These are phyloP conservation scores for Karalla daura DNA, from an alignment of 2,797 vertebrate genomes.

Conservation along the genomic window DNA sequence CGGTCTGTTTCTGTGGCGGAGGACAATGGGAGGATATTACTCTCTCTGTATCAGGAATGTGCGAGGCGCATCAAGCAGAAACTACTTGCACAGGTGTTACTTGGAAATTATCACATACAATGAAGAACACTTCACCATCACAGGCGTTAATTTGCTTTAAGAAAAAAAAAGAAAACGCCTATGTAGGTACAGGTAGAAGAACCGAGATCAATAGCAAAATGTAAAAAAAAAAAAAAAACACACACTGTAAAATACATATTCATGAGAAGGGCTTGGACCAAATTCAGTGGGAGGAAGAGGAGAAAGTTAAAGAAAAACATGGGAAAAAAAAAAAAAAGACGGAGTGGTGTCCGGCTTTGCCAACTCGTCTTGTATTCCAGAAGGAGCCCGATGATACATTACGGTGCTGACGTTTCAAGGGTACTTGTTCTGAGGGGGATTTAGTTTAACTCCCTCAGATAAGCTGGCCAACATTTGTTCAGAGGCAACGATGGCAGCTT, in stretches of 20 bases:
- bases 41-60: neutral
- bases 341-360: conserved; percentile 45
- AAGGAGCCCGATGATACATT: conserved; percentile 76
- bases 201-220: conserved; percentile 29
- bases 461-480: conserved; percentile 74
- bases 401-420: conserved; percentile 78
- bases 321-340: conserved; percentile 18
- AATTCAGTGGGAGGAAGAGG: conserved; percentile 45
- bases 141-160: conserved; percentile 65
- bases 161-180: neutral
- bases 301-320: neutral
- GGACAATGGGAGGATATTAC: conserved; percentile 27
- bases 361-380: conserved; percentile 77
- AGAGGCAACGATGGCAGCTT: conserved; percentile 41
- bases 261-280: conserved; percentile 65
- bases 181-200: conserved; percentile 42
- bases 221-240: no score
- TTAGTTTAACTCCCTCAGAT: conserved; percentile 76
- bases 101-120: conserved; percentile 59
- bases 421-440: conserved; percentile 72
- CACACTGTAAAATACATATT: conserved; percentile 72
- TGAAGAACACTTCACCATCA: conserved; percentile 56
- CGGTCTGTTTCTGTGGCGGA: neutral
- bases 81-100: conserved; percentile 51
- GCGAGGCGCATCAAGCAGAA: conserved; percentile 25